Evolutionary conservation across 2,888 invertebrate species (phyloP), one percentile per base, ranked within the genome.

Genomic region (Empis stercorea): DNA sequence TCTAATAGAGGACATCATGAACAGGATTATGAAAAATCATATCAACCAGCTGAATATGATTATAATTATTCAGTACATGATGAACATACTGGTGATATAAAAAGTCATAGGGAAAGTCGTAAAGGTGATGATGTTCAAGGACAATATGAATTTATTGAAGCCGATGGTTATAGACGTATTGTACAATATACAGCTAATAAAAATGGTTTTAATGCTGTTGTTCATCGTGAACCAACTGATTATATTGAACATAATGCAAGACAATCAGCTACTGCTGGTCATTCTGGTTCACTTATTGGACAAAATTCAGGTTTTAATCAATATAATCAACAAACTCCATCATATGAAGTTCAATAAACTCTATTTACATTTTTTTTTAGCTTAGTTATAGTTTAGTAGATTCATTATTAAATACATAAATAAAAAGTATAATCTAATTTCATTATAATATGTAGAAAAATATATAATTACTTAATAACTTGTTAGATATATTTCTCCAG

Each of bases 51-150:
- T 13, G 67, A 71, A 39, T 74, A 74, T 53, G 70, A 72, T 49
- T 73, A 71, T 59, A 62, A 65, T 37, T 74, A 73, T 54, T 64
- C 69, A 14, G 72, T 73, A 20, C 68, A 63, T 48, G 73, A 73
- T 54, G 71, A 70, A 11, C 70, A 71, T 53, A 74, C 75, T 54
- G 75, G 75, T 14, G 75, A 75, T 56, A 61, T 68, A 44, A 66
- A 49, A 17, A 47, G 47, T 32, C 51, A 51, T 30, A 30, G 48
- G 15, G 51, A 49, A 42, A 44, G 47, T 15, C 47, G 51, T 16
- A 51, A 51, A 34, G 49, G 45, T n/a, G 51, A 51, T 43, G 39
- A 44, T 20, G 51, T 51, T 27, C 41, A 51, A 23, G 51, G 51
- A 36, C 23, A 39, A 5, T 51, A 51, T 23, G 48, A 48, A 32